These are phyloP conservation scores for Phenacoccus solenopsis DNA, from an alignment of 1,140 invertebrate species.

Conservation along the genomic window DNA sequence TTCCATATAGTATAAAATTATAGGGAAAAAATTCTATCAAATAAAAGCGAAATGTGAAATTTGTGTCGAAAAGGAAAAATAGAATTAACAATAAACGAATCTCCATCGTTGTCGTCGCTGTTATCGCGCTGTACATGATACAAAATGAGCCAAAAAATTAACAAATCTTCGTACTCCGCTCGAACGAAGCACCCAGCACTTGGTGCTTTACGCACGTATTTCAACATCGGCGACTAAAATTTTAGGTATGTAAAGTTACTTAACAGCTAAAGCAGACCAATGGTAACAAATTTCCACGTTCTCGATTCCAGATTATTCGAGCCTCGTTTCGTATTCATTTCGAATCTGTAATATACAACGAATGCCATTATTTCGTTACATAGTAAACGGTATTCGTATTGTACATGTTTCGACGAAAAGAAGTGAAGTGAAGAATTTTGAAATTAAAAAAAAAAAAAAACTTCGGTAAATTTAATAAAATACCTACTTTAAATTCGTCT, in stretches of 20 bases:
- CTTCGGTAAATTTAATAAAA: background rate
- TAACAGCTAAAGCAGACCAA: background rate
- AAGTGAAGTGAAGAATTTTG: no score
- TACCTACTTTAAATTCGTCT: background rate
- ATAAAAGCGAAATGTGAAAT: background rate
- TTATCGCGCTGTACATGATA: no score
- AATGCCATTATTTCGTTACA: no score
- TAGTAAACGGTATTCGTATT: no score
- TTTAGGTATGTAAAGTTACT: background rate
- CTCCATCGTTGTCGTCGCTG: background rate
- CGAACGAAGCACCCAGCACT: no score
- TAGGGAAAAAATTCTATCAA: background rate
- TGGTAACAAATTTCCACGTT: background rate
- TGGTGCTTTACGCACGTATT: no score
- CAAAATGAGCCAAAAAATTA: background rate
- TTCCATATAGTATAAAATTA: background rate
- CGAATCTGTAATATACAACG: background rate
- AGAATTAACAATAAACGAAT: no score
- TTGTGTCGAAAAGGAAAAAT: background rate
- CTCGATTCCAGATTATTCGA: background rate
- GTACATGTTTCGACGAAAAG: slow-evolving; percentile 1
- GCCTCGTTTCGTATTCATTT: background rate
- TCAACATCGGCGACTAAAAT: no score
- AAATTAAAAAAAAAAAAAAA: no score
- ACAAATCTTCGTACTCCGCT: background rate